Evolutionary conservation across 2,888 invertebrate species (phyloP), one percentile per base, ranked within the genome.

Genomic region (Drosophila mimetica): DNA sequence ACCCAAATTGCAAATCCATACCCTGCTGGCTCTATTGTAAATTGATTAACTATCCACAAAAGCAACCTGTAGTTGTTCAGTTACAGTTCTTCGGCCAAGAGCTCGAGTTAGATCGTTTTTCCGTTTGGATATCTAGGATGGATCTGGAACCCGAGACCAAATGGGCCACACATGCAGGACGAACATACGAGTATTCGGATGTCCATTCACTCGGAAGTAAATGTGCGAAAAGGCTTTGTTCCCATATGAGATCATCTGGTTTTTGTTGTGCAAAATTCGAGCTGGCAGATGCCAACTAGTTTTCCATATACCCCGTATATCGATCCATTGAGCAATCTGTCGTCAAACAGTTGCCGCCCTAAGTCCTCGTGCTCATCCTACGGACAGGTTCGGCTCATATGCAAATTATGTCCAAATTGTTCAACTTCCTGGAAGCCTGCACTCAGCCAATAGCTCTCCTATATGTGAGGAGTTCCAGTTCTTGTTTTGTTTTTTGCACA

Each of bases 291-390:
- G 58, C 51, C 58, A 52, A 67, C 61, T 51, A 25, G 61, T 61
- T 50, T 60, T 37, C 18, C 36, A 39, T 57, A 57, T 39, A 30
- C 57, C 30, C 0, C 25, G 36, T 50, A 20, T 20, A 63, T 58
- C 82, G 83, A 83, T 82, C 82, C 82, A 83, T 83, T 83, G 86
- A 82, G 82, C 83, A 83, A 83, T 83, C 71, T 83, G 77, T 85
- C 82, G 86, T 85, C 82, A 83, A 83, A 83, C 86, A 85, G 74
- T 85, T 82, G 83, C 82, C 82, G 86, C 86, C 77, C 59, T 85
- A 79, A 81, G 72, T 46, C 70, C 50, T 14, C 60, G 63, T 59
- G 60, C 48, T 60, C 55, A 47, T 41, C 44, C 44, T 50, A 11
- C 16, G 48, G 37, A 48, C 60, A 54, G 36, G 66, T 48, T 55